These are phyloP conservation scores for Euwallacea fornicatus DNA, from an alignment of 1,140 invertebrate genomes.

Conservation along the genomic window DNA sequence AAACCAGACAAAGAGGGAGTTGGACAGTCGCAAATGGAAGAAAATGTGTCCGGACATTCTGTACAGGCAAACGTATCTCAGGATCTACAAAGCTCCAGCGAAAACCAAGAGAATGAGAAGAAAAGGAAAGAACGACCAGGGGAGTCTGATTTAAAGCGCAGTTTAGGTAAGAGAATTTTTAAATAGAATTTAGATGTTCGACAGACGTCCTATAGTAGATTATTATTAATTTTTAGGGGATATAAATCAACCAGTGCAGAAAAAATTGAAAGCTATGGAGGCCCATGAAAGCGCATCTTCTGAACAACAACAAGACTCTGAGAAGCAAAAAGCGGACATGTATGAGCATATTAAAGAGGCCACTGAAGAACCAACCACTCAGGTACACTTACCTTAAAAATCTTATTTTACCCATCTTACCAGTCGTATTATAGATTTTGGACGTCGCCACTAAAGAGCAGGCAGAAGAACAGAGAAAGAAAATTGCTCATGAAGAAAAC, in stretches of 20 bases:
- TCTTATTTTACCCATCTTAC: background rate
- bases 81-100: constrained; percentile 43
- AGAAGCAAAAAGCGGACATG: constrained; percentile 63
- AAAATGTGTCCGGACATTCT: constrained; percentile 56
- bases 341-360: constrained; percentile 87
- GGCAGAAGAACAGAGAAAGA: constrained; percentile 70
- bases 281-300: constrained; percentile 52
- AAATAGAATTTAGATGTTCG: background rate
- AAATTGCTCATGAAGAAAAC: constrained; percentile 69
- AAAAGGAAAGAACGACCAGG: constrained; percentile 57
- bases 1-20: constrained; percentile 56
- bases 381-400: constrained; percentile 32
- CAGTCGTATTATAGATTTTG: constrained; percentile 54
- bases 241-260: constrained; percentile 54
- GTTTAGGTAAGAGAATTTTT: constrained; percentile 45
- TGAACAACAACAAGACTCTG: constrained; percentile 56
- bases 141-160: constrained; percentile 55
- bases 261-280: constrained; percentile 59
- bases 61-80: constrained; percentile 51
- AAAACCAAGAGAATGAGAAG: constrained; percentile 47
- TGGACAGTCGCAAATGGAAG: constrained; percentile 57
- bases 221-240: constrained; percentile 46
- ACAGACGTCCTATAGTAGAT: background rate
- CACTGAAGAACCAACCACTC: constrained; percentile 56
- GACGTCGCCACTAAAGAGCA: constrained; percentile 83